Conservation (phyloP, 2,888 invertebrate species). For the Laothoe populi region DNA sequence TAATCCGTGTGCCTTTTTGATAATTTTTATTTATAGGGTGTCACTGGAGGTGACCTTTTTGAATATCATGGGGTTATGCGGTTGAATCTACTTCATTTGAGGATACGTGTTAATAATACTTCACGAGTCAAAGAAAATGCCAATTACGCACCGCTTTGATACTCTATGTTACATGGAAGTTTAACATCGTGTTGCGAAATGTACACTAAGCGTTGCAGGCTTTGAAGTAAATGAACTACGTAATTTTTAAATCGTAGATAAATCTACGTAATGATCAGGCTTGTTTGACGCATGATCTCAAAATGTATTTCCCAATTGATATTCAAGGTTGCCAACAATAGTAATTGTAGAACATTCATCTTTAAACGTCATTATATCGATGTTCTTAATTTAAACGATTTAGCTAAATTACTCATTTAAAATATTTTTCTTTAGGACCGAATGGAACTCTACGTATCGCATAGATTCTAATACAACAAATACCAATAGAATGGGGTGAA, state of each 20-base stretch:
- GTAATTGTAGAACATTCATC: conserved; percentile 41
- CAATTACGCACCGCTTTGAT: conserved; percentile 6
- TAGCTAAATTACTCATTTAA: neutral
- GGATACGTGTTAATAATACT: conserved; percentile 14
- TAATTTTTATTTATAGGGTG: conserved; percentile 75
- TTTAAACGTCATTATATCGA: conserved; percentile 32
- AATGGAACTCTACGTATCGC: too few relatives aligned
- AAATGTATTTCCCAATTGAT: conserved; percentile 52
- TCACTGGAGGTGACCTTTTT: conserved; percentile 60
- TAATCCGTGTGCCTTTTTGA: conserved; percentile 81
- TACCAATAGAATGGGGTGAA: too few relatives aligned
- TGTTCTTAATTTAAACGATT: conserved; percentile 33
- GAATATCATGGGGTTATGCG: conserved; percentile 43
- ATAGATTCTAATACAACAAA: too few relatives aligned
- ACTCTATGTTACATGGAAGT: neutral
- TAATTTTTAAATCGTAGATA: conserved; percentile 15
- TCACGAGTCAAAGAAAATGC: conserved; percentile 15
- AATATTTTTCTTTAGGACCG: neutral
- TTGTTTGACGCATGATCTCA: conserved; percentile 32
- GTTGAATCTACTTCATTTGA: conserved; percentile 21
- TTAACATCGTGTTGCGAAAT: neutral
- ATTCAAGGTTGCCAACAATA: conserved; percentile 54
- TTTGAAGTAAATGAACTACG: neutral
- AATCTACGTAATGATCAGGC: neutral
- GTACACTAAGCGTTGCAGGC: neutral